These are phyloP conservation scores for Latrodectus hesperus DNA, from an alignment of 2,888 invertebrate species.

Conservation along the genomic window DNA sequence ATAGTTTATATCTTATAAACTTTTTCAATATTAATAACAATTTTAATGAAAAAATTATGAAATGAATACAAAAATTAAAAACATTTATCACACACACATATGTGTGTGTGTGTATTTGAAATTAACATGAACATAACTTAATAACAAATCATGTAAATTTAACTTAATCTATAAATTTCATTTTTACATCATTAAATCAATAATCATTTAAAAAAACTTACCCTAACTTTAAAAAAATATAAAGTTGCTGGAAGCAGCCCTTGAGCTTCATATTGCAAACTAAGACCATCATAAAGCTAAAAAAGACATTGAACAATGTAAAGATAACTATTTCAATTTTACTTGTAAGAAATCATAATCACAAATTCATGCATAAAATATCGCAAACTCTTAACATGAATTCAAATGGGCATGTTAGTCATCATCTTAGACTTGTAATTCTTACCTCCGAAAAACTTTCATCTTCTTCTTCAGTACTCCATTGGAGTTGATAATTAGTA, in stretches of 20 bases:
- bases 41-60: too few species aligned
- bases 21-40: too few species aligned
- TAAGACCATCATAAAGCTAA: slow-evolving; percentile 61
- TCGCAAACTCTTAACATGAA: too few species aligned
- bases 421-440: background rate
- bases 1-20: too few species aligned
- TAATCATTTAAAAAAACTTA: slow-evolving; percentile 16
- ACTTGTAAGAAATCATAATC: background rate
- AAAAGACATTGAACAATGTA: background rate
- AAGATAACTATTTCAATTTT: background rate
- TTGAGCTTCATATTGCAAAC: slow-evolving; percentile 43
- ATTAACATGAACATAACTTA: too few species aligned
- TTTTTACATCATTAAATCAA: background rate
- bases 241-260: slow-evolving; percentile 52
- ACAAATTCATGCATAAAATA: background rate
- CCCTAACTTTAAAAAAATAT: slow-evolving; percentile 60
- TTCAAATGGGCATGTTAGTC: too few species aligned
- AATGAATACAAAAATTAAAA: too few species aligned
- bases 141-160: too few species aligned
- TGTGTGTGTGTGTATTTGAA: too few species aligned
- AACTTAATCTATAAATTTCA: background rate
- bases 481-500: slow-evolving; percentile 86
- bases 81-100: too few species aligned
- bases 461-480: slow-evolving; percentile 75
- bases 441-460: slow-evolving; percentile 64